Evolutionary conservation across 2,888 invertebrate species (phyloP).

Genomic region (Leptinotarsa tumamoca): DNA sequence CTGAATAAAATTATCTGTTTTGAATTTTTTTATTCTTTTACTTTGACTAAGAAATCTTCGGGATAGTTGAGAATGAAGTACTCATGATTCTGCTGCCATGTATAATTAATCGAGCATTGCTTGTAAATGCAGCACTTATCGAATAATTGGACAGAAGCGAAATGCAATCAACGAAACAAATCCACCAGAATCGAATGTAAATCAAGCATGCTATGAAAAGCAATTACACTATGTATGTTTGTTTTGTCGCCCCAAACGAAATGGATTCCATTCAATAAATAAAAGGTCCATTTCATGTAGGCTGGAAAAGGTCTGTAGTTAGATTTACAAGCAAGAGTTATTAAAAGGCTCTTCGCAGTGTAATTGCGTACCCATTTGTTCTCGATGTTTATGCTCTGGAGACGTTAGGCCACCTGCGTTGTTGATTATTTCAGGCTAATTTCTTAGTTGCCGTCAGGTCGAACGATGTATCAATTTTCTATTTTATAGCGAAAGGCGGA

Average conservation of each 20-base stretch:
- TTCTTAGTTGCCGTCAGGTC: conserved; percentile 27
- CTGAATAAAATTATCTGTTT: too few relatives aligned
- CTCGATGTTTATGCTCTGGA: conserved; percentile 36
- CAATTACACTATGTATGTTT: conserved; percentile 37
- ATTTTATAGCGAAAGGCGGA: not conserved
- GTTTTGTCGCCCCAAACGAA: conserved; percentile 26
- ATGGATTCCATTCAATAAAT: conserved; percentile 37
- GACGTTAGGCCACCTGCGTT: conserved; percentile 40
- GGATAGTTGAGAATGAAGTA: too few relatives aligned
- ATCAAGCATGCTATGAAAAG: conserved; percentile 25
- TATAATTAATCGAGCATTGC: not conserved
- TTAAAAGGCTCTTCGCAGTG: conserved; percentile 40
- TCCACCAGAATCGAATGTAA: conserved; percentile 5
- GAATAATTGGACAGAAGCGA: not conserved
- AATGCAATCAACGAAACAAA: conserved; percentile 14
- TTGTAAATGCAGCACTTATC: not conserved
- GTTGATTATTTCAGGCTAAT: conserved; percentile 33
- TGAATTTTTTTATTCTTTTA: too few relatives aligned
- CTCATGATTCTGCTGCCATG: not conserved
- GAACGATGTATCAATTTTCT: not conserved
- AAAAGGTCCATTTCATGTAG: conserved; percentile 35
- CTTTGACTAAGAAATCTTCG: too few relatives aligned
- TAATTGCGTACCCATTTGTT: conserved; percentile 41
- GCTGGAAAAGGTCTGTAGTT: conserved; percentile 27
- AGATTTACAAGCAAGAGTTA: conserved; percentile 38